Percentiles rank a stretch among this genome's conserved stretches.
phyloP scores from a whole-genome alignment of 2,797 vertebrate genomes.

The Clarias laeviceps region DNA sequence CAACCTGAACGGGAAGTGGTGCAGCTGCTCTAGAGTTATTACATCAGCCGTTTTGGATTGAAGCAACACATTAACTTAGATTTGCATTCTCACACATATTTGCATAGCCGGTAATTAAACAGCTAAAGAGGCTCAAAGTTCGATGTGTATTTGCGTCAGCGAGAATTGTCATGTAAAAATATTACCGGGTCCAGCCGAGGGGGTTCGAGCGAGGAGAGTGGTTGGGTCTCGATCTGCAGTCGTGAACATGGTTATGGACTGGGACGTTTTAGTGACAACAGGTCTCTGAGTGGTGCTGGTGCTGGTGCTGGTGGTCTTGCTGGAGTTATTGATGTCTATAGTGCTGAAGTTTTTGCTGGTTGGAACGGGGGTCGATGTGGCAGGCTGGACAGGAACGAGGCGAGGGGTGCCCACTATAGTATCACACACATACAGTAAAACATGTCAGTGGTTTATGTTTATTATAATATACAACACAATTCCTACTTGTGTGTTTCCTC shows the following conservation, averaged over 20 bases:
- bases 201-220: conserved; percentile 31
- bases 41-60: not conserved
- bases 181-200: conserved; percentile 59
- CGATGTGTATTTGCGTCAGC: not conserved
- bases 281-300: conserved; percentile 56
- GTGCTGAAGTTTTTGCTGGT: conserved; percentile 46
- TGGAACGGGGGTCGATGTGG: conserved; percentile 57
- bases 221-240: conserved; percentile 35
- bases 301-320: conserved; percentile 39
- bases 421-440: conserved; percentile 27
- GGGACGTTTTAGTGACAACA: conserved; percentile 50
- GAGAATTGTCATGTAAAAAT: not conserved
- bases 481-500: not conserved
- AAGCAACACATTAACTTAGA: conserved; percentile 2
- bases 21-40: not conserved
- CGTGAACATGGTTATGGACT: conserved; percentile 43
- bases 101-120: conserved; percentile 4
- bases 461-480: not conserved
- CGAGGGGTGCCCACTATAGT: conserved; percentile 68
- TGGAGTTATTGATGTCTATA: conserved; percentile 53
- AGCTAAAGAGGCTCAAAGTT: not conserved
- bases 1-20: not conserved
- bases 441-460: not conserved
- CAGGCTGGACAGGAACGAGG: conserved; percentile 47
- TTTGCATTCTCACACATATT: conserved; percentile 4